A percentile compares a stretch with the other conserved stretches of the same genome.
Evolutionary conservation across 2,888 invertebrate genomes (phyloP).

Genomic region (Lobophora halterata): DNA sequence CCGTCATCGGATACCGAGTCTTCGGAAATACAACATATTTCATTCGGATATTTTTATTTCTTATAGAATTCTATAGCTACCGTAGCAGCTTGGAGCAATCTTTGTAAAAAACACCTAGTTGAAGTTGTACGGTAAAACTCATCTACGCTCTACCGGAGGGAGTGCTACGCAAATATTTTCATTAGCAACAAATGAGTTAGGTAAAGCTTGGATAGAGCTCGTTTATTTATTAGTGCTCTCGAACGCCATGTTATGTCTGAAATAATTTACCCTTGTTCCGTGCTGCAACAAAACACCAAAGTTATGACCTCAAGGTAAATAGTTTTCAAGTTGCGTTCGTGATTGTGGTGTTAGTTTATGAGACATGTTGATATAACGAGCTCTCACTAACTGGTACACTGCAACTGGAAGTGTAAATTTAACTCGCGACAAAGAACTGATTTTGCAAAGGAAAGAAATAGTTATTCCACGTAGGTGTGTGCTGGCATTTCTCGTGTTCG

Average conservation of each 20-base stretch:
- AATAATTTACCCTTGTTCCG: slow-evolving; percentile 42
- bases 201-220: slow-evolving; percentile 31
- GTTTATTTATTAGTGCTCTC: slow-evolving; percentile 39
- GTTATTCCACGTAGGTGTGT: slow-evolving; percentile 29
- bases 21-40: slow-evolving; percentile 38
- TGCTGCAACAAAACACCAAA: slow-evolving; percentile 47
- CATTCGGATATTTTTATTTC: slow-evolving; percentile 17
- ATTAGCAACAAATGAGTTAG: slow-evolving; percentile 30
- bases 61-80: not conserved
- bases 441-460: slow-evolving; percentile 35
- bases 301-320: slow-evolving; percentile 53
- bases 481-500: slow-evolving; percentile 33
- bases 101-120: slow-evolving; percentile 20
- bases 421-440: slow-evolving; percentile 30
- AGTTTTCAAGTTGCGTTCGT: slow-evolving; percentile 48
- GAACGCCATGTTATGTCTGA: slow-evolving; percentile 31
- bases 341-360: slow-evolving; percentile 46
- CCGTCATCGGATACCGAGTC: slow-evolving; percentile 54
- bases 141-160: slow-evolving; percentile 22
- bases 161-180: slow-evolving; percentile 37
- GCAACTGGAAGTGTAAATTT: slow-evolving; percentile 33
- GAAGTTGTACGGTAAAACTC: slow-evolving; percentile 26
- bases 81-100: not conserved
- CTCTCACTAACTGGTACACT: slow-evolving; percentile 27
- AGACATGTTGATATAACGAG: slow-evolving; percentile 42